Evolutionary conservation across 1,140 invertebrate species (phyloP).

Genomic region (Macrosteles quadrilineatus): DNA sequence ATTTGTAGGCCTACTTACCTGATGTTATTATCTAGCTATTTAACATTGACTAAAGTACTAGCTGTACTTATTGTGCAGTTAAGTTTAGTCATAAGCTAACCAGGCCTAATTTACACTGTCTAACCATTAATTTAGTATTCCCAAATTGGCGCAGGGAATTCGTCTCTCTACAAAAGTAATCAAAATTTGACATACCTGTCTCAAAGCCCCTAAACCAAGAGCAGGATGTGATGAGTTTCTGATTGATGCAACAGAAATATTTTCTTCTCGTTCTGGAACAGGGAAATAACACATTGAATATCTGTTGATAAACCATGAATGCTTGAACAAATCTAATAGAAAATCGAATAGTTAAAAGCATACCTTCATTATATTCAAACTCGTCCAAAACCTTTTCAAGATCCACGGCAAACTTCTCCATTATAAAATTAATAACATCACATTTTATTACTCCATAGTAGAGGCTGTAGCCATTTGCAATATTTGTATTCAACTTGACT

Average conservation of each 20-base stretch:
- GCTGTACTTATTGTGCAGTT: too few species aligned
- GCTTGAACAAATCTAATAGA: too few species aligned
- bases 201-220: constrained; percentile 27
- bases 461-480: background rate
- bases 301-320: too few species aligned
- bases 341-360: too few species aligned
- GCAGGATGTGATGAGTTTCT: constrained; percentile 30
- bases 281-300: too few species aligned
- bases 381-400: constrained; percentile 86
- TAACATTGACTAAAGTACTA: too few species aligned
- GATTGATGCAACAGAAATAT: constrained; percentile 28
- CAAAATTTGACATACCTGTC: background rate
- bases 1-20: too few species aligned
- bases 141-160: too few species aligned
- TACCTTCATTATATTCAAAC: constrained; percentile 77
- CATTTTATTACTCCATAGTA: background rate
- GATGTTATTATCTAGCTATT: too few species aligned
- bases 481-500: background rate
- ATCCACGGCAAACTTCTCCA: constrained; percentile 77
- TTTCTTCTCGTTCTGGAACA: constrained; percentile 34
- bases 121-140: too few species aligned
- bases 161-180: constrained; percentile 3
- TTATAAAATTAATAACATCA: constrained; percentile 41
- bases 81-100: too few species aligned
- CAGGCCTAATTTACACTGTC: too few species aligned